phyloP scores from a whole-genome alignment of 2,888 invertebrate genomes.

The Acrobasis repandana region DNA sequence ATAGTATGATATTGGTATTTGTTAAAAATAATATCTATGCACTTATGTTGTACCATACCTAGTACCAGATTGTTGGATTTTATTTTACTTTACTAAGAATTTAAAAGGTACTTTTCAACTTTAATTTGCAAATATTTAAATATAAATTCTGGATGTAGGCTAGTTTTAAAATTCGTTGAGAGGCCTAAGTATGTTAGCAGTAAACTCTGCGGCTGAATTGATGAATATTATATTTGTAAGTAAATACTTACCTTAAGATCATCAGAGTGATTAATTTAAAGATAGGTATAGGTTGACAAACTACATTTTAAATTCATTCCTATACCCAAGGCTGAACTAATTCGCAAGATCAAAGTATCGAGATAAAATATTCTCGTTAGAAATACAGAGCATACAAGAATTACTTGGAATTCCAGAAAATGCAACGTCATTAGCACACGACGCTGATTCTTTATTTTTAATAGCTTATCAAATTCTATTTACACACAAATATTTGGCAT shows the following conservation, averaged over 20 bases:
- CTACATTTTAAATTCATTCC: not conserved
- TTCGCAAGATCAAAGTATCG: not conserved
- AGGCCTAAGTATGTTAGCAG: too few species aligned
- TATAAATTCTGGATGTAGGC: too few species aligned
- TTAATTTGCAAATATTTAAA: too few species aligned
- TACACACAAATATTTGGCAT: not conserved
- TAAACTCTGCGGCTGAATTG: too few species aligned
- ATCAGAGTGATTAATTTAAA: not conserved
- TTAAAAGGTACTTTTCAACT: too few species aligned
- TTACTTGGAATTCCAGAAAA: conserved; percentile 24
- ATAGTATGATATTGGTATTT: too few species aligned
- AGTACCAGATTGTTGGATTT: too few species aligned
- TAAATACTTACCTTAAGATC: not conserved
- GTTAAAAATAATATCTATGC: too few species aligned
- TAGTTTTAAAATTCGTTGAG: too few species aligned
- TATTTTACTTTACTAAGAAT: too few species aligned
- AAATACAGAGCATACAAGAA: not conserved
- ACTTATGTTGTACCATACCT: too few species aligned
- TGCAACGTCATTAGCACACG: conserved; percentile 25
- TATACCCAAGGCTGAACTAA: not conserved
- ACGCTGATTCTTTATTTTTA: not conserved
- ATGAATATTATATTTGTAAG: too few species aligned
- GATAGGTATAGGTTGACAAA: not conserved
- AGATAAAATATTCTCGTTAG: not conserved
- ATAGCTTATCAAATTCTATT: not conserved